A percentile compares a stretch with the other conserved stretches of the same genome.
Evolutionary conservation across 1,140 invertebrate genomes (phyloP).

Genomic region (Polypedilum vanderplanki): DNA sequence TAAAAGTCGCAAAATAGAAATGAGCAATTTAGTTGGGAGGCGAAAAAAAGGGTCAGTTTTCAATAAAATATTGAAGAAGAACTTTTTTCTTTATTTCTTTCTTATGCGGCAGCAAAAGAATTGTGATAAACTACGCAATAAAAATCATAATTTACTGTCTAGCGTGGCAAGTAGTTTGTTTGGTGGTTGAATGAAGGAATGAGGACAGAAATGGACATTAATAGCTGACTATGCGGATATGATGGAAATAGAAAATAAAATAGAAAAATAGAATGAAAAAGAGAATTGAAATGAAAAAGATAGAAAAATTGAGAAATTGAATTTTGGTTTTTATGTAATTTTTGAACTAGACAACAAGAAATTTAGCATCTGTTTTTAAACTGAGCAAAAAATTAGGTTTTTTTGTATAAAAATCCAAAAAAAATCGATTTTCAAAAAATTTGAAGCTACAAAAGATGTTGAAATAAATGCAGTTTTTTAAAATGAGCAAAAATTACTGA

Average conservation of each 20-base stretch:
- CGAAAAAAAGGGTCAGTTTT: no score
- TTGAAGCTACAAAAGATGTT: background rate
- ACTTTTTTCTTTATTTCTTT: no score
- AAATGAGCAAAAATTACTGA: no score
- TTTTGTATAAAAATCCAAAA: no score
- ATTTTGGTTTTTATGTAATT: background rate
- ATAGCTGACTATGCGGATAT: background rate
- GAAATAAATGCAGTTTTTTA: background rate
- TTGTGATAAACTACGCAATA: conserved; percentile 13
- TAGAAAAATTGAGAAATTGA: background rate
- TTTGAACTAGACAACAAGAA: background rate
- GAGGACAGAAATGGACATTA: background rate
- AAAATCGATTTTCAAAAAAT: background rate
- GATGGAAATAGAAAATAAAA: background rate
- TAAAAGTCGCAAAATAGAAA: no score
- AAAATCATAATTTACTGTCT: conserved; percentile 19
- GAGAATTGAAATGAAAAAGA: background rate
- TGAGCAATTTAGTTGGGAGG: no score
- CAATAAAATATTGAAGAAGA: no score
- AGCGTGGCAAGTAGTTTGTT: no score
- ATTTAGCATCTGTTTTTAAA: no score
- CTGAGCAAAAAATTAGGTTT: no score
- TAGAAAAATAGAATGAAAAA: background rate
- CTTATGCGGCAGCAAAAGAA: background rate
- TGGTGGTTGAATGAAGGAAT: background rate